phyloP scores from a whole-genome alignment of 2,888 invertebrate genomes.

The Drosophila paramelanica region DNA sequence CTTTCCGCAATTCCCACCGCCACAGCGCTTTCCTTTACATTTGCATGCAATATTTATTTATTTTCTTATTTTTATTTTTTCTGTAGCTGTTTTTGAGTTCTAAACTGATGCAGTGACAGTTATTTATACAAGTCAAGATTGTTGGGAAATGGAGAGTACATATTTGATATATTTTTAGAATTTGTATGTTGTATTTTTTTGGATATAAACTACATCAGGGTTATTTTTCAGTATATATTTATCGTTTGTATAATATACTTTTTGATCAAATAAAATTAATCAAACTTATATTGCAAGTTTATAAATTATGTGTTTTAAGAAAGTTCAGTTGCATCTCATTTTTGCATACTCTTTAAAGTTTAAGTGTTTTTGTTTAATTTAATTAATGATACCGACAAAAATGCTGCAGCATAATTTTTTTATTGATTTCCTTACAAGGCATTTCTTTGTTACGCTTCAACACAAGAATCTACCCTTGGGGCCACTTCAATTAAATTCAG shows the following conservation, averaged over 20 bases:
- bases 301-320: too few species aligned
- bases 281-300: too few species aligned
- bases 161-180: not conserved
- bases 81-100: not conserved
- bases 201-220: too few species aligned
- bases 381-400: not conserved
- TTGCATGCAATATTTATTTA: conserved; percentile 36
- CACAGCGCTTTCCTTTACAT: conserved; percentile 25
- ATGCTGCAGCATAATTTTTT: not conserved
- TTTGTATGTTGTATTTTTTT: too few species aligned
- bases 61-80: not conserved
- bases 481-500: conserved; percentile 53
- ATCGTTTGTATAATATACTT: too few species aligned
- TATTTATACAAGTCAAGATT: not conserved
- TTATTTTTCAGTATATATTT: too few species aligned
- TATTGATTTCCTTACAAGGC: conserved; percentile 25
- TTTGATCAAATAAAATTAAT: too few species aligned
- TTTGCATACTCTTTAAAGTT: too few species aligned
- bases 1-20: conserved; percentile 15
- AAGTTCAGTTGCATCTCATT: too few species aligned
- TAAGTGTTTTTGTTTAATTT: not conserved
- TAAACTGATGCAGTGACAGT: conserved; percentile 1
- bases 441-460: not conserved
- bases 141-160: not conserved
- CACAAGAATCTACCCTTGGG: not conserved